phyloP scores from a whole-genome alignment of 2,113 vertebrate genomes.

The Isurus oxyrinchus region DNA sequence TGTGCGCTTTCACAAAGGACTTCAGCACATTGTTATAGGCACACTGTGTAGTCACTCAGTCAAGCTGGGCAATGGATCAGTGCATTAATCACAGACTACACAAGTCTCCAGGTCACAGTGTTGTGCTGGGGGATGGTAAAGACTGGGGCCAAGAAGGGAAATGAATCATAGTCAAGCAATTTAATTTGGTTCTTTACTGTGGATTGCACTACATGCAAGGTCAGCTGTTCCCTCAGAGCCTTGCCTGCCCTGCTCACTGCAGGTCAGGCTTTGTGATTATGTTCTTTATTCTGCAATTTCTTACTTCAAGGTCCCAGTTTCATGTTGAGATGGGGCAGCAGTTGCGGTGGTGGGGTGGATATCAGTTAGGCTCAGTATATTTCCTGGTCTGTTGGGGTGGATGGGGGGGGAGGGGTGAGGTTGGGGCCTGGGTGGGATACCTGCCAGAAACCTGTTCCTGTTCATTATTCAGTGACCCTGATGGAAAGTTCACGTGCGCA shows the following conservation, averaged over 20 bases:
- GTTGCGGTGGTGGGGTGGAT: background rate
- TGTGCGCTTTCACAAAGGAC: conserved; percentile 49
- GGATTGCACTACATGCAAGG: background rate
- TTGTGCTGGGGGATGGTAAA: background rate
- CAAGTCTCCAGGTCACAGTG: conserved; percentile 36
- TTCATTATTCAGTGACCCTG: too few species aligned
- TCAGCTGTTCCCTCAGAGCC: background rate
- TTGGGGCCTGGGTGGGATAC: too few species aligned
- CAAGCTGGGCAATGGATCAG: conserved; percentile 54
- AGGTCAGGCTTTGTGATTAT: background rate
- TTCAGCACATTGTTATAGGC: conserved; percentile 44
- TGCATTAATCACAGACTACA: conserved; percentile 54
- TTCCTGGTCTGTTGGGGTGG: background rate
- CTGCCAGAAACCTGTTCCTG: too few species aligned
- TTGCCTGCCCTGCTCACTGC: background rate
- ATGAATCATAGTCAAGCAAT: background rate
- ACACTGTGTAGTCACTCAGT: conserved; percentile 41
- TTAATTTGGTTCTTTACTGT: background rate
- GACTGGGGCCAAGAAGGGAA: background rate
- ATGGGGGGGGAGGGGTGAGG: too few species aligned
- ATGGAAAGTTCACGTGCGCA: too few species aligned
- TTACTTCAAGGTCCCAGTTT: background rate
- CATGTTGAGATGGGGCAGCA: background rate
- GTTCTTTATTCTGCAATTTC: background rate
- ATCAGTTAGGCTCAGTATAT: background rate